Evolutionary conservation across 2,888 invertebrate genomes (phyloP).

Genomic region (Heliconius erato): DNA sequence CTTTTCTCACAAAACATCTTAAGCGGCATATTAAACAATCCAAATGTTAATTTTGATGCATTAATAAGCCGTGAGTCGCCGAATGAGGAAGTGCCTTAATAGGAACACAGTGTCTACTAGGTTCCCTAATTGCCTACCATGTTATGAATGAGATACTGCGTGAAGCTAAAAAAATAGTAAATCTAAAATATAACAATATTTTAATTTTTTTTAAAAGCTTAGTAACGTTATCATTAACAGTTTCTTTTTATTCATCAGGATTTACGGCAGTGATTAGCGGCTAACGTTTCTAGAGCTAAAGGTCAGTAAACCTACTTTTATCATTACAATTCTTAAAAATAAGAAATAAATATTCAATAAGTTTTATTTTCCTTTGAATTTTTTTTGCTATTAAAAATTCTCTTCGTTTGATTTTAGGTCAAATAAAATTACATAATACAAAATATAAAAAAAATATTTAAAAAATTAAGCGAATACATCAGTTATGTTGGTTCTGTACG

Average conservation of each 20-base stretch:
- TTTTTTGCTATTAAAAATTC: neutral
- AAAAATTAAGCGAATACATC: constrained; percentile 45
- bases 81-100: too few species aligned
- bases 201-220: neutral
- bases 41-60: constrained; percentile 29
- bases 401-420: neutral
- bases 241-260: constrained; percentile 75
- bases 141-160: too few species aligned
- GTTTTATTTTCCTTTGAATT: neutral
- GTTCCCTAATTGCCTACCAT: too few species aligned
- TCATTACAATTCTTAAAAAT: constrained; percentile 79
- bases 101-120: too few species aligned
- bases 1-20: constrained; percentile 52
- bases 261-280: constrained; percentile 69
- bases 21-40: constrained; percentile 48
- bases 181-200: neutral
- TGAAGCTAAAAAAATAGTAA: too few species aligned
- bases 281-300: constrained; percentile 73
- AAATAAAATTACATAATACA: neutral
- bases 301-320: constrained; percentile 79
- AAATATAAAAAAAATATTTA: constrained; percentile 16
- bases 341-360: neutral
- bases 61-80: neutral
- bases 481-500: constrained; percentile 35
- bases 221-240: constrained; percentile 36